Base-by-base conservation (phyloP, 1,140 invertebrate species). In the Heliconius nattereri region DNA sequence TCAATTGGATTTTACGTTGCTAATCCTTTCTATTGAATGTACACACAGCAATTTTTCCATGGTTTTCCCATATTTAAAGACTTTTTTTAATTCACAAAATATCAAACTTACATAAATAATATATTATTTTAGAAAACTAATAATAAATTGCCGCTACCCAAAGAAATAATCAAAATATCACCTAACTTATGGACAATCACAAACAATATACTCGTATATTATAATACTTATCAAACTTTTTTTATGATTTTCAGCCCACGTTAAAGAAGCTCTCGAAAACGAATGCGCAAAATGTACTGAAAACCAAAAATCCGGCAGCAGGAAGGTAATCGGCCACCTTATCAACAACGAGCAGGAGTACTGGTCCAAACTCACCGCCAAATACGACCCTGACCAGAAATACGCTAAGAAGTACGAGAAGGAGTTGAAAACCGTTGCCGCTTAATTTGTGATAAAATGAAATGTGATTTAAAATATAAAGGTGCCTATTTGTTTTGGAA, bases 251-350 rank as follows among this genome's bases (percentile, higher is more conserved):
- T 37, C 83, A 92, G 91, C 84, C 16, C 90, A 92, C 23, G 91
- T 97, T n/a, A 95, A 94, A 0, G 96, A 97, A 75, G 96, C 96
- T 0, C 81, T 97, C 3, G 92, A 95, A 81, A 96, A 95, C 37
- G 94, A 95, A 7, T 97, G 96, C 83, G 85, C 57, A 6, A 96
- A 96, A 84, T 97, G 96, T 78, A 96, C 95, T 8, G 94, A 95
- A 0, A 95, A 94, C 49, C 96, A 97, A 84, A 95, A 91, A 73
- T 78, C 87, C 0, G 95, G 95, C 7, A 93, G 95, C 11, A 94
- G 95, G 35, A 95, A 95, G 81, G 95, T 97, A 2, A 94, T 96
- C 71, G 86, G 85, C 5, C 93, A 91, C 75, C 85, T 96, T 20
- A 95, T 96, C 60, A 94, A 96, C 60, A 95, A 97, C 8, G 95